phyloP scores from a whole-genome alignment of 2,797 vertebrate species.

The Pyrocephalus nanus region DNA sequence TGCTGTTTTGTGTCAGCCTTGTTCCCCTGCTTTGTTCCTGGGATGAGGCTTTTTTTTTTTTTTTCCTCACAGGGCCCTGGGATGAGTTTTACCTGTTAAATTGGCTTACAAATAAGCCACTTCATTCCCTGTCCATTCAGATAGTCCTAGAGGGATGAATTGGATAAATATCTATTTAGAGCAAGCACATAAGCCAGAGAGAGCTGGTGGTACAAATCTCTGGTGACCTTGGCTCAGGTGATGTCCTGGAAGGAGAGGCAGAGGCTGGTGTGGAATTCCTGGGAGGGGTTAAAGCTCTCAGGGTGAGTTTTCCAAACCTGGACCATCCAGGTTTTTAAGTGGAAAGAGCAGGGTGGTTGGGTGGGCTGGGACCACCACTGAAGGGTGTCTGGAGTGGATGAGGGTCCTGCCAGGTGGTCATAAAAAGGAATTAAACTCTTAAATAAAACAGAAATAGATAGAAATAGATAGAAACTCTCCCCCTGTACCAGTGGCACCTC shows the following conservation, averaged over 20 bases:
- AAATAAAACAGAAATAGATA: fast-evolving
- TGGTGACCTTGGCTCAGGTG: background rate
- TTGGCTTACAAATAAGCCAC: background rate
- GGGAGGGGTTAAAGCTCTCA: background rate
- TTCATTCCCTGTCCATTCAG: background rate
- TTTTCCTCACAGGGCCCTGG: background rate
- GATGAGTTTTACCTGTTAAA: background rate
- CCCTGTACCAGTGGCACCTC: background rate
- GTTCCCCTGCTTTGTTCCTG: background rate
- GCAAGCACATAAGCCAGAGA: background rate
- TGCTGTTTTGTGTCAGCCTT: background rate
- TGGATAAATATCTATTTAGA: background rate
- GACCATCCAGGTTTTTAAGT: background rate
- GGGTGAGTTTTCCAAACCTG: background rate
- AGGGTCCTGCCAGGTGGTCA: background rate
- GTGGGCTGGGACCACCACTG: fast-evolving
- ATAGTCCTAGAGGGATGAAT: background rate
- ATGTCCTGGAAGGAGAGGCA: background rate
- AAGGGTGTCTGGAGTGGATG: background rate
- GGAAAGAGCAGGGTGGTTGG: background rate
- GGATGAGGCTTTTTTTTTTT: background rate
- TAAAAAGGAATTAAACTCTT: background rate
- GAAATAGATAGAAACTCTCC: background rate
- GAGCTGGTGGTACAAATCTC: background rate
- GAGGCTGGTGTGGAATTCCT: background rate